Evolutionary conservation across 1,140 invertebrate species (phyloP).

Genomic region (Harpegnathos saltator): DNA sequence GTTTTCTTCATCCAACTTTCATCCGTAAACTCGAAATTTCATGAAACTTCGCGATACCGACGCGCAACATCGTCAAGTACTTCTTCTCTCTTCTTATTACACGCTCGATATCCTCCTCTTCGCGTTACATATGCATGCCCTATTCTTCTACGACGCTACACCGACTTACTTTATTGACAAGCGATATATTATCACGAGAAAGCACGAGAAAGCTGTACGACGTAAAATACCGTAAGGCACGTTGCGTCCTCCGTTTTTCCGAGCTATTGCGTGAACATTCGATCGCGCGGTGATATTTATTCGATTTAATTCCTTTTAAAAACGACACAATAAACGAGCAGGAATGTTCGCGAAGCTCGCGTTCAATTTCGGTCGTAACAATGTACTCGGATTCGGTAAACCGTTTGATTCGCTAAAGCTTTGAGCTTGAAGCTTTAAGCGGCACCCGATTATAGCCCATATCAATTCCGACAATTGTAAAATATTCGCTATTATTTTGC

Average conservation of each 20-base stretch:
- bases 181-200: not conserved
- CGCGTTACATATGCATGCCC: not conserved
- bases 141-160: not conserved
- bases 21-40: constrained; percentile 23
- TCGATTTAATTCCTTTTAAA: not conserved
- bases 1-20: constrained; percentile 9
- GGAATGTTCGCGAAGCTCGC: no score
- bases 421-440: no score
- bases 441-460: not conserved
- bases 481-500: not conserved
- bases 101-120: not conserved
- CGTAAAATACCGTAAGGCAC: not conserved
- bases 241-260: not conserved
- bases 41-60: constrained; percentile 32
- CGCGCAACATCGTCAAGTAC: constrained; percentile 3
- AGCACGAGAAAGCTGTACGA: no score
- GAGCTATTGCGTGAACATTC: not conserved
- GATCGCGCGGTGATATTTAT: not conserved
- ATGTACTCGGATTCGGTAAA: no score
- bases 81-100: constrained; percentile 19
- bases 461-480: not conserved
- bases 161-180: not conserved
- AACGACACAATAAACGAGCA: not conserved
- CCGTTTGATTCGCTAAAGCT: no score
- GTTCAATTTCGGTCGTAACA: no score